Evolutionary conservation across 2,888 invertebrate species (phyloP), one percentile per base, ranked within the genome.

Genomic region (Dione juno): DNA sequence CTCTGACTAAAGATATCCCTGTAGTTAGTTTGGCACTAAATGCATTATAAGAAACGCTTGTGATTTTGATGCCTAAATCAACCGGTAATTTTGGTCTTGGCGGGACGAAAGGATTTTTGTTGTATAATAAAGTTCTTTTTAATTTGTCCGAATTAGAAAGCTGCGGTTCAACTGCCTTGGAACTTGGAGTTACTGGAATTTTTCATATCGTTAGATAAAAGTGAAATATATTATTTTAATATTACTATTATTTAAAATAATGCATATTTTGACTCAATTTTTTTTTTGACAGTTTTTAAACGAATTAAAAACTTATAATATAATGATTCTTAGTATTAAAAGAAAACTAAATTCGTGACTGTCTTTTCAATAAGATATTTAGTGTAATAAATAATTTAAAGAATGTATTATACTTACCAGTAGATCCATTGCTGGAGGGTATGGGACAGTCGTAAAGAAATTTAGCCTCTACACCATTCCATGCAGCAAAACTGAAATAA

Each of bases 401-500:
- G n/a, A n/a, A n/a, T n/a, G n/a, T n/a, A 1, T 16, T 48, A 5
- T 10, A 14, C 43, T 59, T 21, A 91, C 90, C 80, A 73, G 85
- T 81, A 37, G 77, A 78, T 0, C 76, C 82, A 66, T 82, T 82
- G 2, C 76, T 81, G 7, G 81, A 82, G 0, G 89, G 85, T 54
- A 84, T 76, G 7, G 94, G 93, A 77, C 96, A 96, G 80, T 96
- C 95, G 77, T 95, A 96, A 66, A 94, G 93, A 92, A 96, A 96
- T 79, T 95, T 95, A 0, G 95, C 95, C 77, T 95, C 94, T 0
- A 95, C 94, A 0, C 93, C 93, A 7, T 92, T 93, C 95, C 96
- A 96, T 0, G 95, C 93, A 14, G 95, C 95, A 75, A 96, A 96
- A 81, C 96, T 95, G 70, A 96, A 94, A 80, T 94, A 95, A 75